phyloP scores from a whole-genome alignment of 2,888 invertebrate genomes.

The Eilema griseolum region DNA sequence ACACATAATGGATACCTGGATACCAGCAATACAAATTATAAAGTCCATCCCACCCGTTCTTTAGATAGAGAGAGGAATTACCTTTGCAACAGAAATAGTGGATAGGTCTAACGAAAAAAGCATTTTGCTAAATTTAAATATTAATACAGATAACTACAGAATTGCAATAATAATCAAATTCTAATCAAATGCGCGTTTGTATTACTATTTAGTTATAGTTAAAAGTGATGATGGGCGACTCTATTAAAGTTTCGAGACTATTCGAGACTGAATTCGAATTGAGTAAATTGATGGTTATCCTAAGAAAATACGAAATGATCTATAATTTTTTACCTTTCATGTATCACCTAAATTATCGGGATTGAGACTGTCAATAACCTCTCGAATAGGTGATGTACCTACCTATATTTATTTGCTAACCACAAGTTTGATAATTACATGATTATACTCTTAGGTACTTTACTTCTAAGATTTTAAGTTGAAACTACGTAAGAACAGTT shows the following conservation, averaged over 20 bases:
- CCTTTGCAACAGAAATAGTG: too few species aligned
- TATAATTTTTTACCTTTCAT: background rate
- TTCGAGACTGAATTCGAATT: background rate
- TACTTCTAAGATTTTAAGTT: background rate
- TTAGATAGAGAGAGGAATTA: too few species aligned
- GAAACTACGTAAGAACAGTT: background rate
- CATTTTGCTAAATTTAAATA: too few species aligned
- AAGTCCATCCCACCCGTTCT: too few species aligned
- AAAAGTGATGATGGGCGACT: background rate
- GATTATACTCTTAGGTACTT: background rate
- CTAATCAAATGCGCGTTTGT: background rate
- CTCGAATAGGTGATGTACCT: background rate
- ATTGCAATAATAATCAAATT: background rate
- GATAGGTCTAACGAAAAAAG: too few species aligned
- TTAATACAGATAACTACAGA: too few species aligned
- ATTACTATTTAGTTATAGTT: background rate
- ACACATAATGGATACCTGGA: too few species aligned
- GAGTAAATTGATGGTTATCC: background rate
- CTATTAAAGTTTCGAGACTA: background rate
- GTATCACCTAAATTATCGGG: background rate
- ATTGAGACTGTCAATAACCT: background rate
- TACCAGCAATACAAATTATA: too few species aligned
- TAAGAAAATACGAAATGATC: background rate
- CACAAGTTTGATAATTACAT: background rate
- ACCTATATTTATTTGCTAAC: slow-evolving; percentile 2